A percentile compares a stretch with the other conserved stretches of the same genome.
phyloP scores from a whole-genome alignment of 1,140 invertebrate species.

The Drosophila melanica region DNA sequence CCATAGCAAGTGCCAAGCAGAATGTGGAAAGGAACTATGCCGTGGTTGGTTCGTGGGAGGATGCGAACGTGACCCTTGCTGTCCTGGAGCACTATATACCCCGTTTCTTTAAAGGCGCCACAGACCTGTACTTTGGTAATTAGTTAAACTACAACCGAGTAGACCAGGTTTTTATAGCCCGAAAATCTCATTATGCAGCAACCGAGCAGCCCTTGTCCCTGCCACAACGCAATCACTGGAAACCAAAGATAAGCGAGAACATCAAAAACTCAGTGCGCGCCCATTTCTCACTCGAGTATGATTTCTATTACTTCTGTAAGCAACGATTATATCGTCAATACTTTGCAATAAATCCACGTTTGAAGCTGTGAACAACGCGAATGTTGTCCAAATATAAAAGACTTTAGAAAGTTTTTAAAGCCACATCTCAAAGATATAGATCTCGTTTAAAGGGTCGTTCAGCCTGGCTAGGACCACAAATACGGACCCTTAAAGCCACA shows the following conservation, averaged over 20 bases:
- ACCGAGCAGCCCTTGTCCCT: conserved; percentile 38
- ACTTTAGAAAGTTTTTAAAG: too few relatives aligned
- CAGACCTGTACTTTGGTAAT: conserved; percentile 90
- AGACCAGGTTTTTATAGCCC: not conserved
- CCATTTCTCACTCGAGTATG: conserved; percentile 70
- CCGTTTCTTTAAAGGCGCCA: conserved; percentile 86
- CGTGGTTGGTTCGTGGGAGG: not conserved
- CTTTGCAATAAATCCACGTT: conserved; percentile 52
- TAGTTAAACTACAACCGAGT: conserved; percentile 55
- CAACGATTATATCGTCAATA: conserved; percentile 72
- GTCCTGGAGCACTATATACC: not conserved
- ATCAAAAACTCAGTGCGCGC: conserved; percentile 54
- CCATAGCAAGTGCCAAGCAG: conserved; percentile 1
- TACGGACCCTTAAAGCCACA: not conserved
- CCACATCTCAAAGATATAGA: too few relatives aligned
- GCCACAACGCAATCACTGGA: conserved; percentile 59
- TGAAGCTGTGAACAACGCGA: too few relatives aligned
- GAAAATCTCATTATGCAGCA: conserved; percentile 26
- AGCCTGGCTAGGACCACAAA: conserved; percentile 17
- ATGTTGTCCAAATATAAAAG: too few relatives aligned
- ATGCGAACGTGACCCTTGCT: not conserved
- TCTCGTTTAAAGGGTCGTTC: too few relatives aligned
- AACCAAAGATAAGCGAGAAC: conserved; percentile 53
- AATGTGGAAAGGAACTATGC: not conserved
- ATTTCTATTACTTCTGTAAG: conserved; percentile 73